A percentile compares a stretch with the other conserved stretches of the same genome.
phyloP scores from a whole-genome alignment of 2,888 invertebrate genomes.

The Nemapogon koenigi region DNA sequence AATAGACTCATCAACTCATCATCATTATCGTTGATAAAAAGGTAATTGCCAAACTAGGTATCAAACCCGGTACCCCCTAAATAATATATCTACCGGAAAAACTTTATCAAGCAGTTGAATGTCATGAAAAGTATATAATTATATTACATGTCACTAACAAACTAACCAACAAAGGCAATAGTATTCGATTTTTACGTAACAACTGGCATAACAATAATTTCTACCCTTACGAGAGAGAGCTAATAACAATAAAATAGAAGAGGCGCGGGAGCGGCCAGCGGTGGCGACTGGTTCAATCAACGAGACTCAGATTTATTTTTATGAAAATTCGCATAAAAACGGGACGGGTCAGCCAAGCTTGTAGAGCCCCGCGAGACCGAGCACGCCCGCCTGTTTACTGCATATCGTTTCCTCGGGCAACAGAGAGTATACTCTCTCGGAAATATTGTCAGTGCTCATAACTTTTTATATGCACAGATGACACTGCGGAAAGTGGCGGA shows the following conservation, averaged over 20 bases:
- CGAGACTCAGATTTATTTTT: constrained; percentile 63
- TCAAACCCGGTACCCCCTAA: too few relatives aligned
- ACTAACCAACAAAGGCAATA: background rate
- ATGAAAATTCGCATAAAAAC: constrained; percentile 66
- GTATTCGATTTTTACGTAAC: constrained; percentile 33
- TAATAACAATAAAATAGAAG: constrained; percentile 65
- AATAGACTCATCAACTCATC: too few relatives aligned
- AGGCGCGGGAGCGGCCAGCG: constrained; percentile 49
- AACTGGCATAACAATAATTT: constrained; percentile 63
- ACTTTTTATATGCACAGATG: constrained; percentile 65
- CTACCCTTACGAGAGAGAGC: constrained; percentile 54
- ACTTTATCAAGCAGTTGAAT: too few relatives aligned
- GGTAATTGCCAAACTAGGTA: too few relatives aligned
- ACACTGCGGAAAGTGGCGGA: constrained; percentile 58
- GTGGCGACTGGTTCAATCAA: constrained; percentile 63
- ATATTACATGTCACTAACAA: background rate
- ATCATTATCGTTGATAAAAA: too few relatives aligned
- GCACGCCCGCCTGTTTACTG: constrained; percentile 62
- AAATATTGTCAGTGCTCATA: constrained; percentile 63
- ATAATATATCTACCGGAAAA: too few relatives aligned
- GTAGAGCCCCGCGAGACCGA: constrained; percentile 56
- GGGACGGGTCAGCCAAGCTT: constrained; percentile 51
- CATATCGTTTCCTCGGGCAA: constrained; percentile 57
- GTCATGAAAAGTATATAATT: background rate
- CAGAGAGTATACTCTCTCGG: constrained; percentile 37